Evolutionary conservation across 2,113 vertebrate genomes (phyloP).

Genomic region (Odocoileus hemionus): DNA sequence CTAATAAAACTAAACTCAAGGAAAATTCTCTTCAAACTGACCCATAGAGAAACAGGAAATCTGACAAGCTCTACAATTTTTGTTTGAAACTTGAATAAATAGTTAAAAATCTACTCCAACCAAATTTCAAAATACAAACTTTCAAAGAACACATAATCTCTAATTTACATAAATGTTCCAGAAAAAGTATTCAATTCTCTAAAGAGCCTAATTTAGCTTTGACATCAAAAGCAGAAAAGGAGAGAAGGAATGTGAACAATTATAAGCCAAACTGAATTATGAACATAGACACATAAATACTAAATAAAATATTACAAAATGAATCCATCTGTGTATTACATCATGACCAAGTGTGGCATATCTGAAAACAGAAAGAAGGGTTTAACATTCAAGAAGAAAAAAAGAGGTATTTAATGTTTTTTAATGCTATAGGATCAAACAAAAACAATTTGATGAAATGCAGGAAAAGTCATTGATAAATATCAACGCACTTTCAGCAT

Average conservation of each 20-base stretch:
- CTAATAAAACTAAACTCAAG: neutral
- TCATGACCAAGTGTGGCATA: neutral
- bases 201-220: neutral
- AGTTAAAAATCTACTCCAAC: neutral
- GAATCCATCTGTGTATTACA: neutral
- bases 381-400: neutral
- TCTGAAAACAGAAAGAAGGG: neutral
- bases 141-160: slow-evolving; percentile 5
- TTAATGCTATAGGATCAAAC: neutral
- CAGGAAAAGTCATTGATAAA: neutral
- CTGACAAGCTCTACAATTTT: neutral
- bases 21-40: neutral
- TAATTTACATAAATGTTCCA: neutral
- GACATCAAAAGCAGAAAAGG: neutral
- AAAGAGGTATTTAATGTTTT: neutral
- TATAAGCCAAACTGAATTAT: neutral
- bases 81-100: slow-evolving; percentile 7
- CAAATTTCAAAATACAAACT: slow-evolving; percentile 6
- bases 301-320: neutral
- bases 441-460: neutral
- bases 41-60: neutral
- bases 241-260: neutral
- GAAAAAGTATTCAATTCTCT: neutral
- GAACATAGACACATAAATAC: neutral
- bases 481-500: neutral